Base-by-base conservation (phyloP, 2,888 invertebrate species). In the Amphimallon solstitiale region DNA sequence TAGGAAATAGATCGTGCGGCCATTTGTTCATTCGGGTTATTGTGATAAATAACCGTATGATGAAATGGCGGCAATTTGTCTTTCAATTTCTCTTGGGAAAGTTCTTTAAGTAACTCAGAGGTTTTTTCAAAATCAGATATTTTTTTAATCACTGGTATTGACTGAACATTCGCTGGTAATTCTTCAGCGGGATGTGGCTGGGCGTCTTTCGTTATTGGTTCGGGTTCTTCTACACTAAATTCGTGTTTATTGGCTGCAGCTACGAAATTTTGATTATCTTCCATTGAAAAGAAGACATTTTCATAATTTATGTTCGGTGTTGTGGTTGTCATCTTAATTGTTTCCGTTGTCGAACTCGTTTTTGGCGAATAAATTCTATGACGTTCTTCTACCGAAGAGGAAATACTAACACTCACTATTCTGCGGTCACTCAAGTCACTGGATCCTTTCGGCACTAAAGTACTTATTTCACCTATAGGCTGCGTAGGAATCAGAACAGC, bases 201-300 rank as follows among this genome's bases (percentile, higher is more conserved):
- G 12, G 71, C 69, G 75, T 81, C 79, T 21, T 80, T 83, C 40
- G 86, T 86, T 61, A 85, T 83, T 2, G 87, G 87, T 56, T 85
- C 85, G 2, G 81, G 81, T 77, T 88, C 88, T 73, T 88, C 88
- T 2, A 88, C 85, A 60, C 84, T 85, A 68, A 88, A 85, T 66
- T 86, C 86, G 73, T 85, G 87, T 74, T 86, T 85, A 71, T 86
- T 87, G 1, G 85, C 85, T 64, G 86, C 85, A 35, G 87, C 84
- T 34, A 84, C 79, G 60, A 85, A 79, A 67, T 82, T 84, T n/a
- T 80, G 84, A 38, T 82, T 78, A 59, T 85, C 83, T 71, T 85
- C 81, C 0, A 80, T 79, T 2, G 79, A 78, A 54, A 80, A 70
- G 51, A 73, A 74, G 6, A 74, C 79, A 1, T 77, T 71, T 3